Evolutionary conservation across 2,113 vertebrate species (phyloP).

Genomic region (Rhizomys pruinosus): DNA sequence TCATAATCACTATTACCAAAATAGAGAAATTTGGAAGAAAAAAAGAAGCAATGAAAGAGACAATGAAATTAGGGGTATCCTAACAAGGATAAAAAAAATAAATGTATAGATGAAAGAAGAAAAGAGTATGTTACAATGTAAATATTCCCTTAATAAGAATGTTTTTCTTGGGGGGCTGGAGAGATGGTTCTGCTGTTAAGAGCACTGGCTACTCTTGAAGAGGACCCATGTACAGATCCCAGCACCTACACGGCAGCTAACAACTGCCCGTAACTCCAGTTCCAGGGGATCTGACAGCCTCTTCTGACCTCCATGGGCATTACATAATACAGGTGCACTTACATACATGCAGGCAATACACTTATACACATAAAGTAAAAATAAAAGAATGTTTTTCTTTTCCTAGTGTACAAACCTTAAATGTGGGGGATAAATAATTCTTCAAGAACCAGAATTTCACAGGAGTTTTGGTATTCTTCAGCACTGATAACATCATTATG

Average conservation of each 20-base stretch:
- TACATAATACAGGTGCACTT: no score
- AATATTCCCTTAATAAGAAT: constrained; percentile 12
- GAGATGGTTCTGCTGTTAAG: no score
- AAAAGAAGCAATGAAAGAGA: constrained; percentile 31
- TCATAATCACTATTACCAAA: not conserved
- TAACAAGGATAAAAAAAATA: not conserved
- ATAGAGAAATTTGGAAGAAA: constrained; percentile 5
- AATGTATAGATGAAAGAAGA: not conserved
- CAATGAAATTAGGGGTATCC: not conserved
- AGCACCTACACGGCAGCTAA: no score
- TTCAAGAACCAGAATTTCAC: constrained; percentile 99
- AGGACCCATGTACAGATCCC: no score
- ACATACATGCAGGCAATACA: no score
- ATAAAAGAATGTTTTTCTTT: constrained; percentile 24
- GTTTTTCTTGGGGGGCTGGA: not conserved
- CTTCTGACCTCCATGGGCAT: no score
- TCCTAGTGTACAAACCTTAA: constrained; percentile 91
- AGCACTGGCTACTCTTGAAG: no score
- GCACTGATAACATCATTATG: constrained; percentile 99
- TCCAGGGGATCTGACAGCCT: no score
- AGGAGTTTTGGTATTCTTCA: constrained; percentile 97
- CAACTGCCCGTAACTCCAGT: no score
- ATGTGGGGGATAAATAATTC: constrained; percentile 98
- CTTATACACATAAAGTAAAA: no score
- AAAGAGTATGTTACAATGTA: not conserved